These are phyloP conservation scores for Myotis vivesi DNA, from an alignment of 2,797 vertebrate species.

Conservation along the genomic window DNA sequence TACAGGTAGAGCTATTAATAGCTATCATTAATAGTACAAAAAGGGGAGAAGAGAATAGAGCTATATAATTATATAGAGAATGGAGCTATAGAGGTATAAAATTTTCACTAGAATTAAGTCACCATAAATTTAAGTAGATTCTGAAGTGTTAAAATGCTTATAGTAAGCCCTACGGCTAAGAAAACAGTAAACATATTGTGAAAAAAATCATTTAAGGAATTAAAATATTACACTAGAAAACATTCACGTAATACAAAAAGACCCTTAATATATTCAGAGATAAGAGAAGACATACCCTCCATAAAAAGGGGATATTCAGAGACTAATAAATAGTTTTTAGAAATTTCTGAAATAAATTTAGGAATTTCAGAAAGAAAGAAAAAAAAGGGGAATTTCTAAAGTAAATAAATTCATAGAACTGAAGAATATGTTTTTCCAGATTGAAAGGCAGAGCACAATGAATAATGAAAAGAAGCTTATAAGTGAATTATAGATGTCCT, in stretches of 20 bases:
- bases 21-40: neutral
- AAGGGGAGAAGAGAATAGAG: neutral
- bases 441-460: neutral
- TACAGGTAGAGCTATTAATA: neutral
- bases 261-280: neutral
- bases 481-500: neutral
- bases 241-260: neutral
- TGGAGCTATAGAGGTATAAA: neutral
- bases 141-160: neutral
- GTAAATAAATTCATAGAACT: neutral
- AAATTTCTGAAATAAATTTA: neutral
- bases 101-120: neutral
- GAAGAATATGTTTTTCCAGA: neutral
- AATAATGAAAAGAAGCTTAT: neutral
- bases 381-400: neutral
- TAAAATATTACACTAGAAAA: neutral
- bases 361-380: neutral
- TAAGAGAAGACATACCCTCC: neutral
- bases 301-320: neutral
- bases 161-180: neutral
- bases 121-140: neutral
- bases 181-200: neutral
- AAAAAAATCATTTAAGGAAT: slow-evolving; percentile 18
- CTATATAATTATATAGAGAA: neutral
- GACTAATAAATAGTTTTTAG: neutral